Conservation (phyloP, 2,113 vertebrate genomes). For the Psophia crepitans region DNA sequence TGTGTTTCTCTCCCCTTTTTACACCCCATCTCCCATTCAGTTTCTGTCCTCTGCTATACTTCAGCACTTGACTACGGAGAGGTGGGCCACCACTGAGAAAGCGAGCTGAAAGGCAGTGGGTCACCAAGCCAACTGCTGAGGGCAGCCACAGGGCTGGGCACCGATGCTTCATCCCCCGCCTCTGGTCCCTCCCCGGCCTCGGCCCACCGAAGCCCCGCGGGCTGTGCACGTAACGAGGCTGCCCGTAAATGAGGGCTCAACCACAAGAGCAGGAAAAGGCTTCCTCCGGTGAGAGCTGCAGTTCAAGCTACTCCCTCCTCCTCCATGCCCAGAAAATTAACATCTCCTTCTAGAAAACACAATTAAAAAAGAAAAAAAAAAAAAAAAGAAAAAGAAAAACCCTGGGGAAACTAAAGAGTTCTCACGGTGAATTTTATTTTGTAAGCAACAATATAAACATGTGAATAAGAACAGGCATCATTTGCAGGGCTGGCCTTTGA, state of each 20-base stretch:
- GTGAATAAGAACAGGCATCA: slow-evolving; percentile 49
- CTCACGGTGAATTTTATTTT: slow-evolving; percentile 66
- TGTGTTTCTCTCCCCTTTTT: not conserved
- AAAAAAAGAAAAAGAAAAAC: not conserved
- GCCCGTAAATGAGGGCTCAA: not conserved
- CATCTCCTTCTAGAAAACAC: not conserved
- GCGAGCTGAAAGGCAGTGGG: not conserved
- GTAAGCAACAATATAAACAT: slow-evolving; percentile 68
- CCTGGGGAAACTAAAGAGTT: slow-evolving; percentile 41
- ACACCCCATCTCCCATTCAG: not conserved
- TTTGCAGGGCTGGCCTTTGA: slow-evolving; percentile 36
- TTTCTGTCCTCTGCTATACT: not conserved
- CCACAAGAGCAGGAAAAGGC: not conserved
- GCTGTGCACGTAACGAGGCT: not conserved
- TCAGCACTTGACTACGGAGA: too few species aligned
- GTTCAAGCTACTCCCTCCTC: not conserved
- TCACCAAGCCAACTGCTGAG: not conserved
- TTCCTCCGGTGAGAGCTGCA: not conserved
- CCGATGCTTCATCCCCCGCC: fast-evolving
- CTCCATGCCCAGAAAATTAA: not conserved
- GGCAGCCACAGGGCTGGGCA: not conserved
- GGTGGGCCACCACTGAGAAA: fast-evolving
- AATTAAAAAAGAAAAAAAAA: not conserved
- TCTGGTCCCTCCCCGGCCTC: not conserved
- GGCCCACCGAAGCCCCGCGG: not conserved